phyloP scores from a whole-genome alignment of 2,888 invertebrate species.

The Apotomis betuletana region DNA sequence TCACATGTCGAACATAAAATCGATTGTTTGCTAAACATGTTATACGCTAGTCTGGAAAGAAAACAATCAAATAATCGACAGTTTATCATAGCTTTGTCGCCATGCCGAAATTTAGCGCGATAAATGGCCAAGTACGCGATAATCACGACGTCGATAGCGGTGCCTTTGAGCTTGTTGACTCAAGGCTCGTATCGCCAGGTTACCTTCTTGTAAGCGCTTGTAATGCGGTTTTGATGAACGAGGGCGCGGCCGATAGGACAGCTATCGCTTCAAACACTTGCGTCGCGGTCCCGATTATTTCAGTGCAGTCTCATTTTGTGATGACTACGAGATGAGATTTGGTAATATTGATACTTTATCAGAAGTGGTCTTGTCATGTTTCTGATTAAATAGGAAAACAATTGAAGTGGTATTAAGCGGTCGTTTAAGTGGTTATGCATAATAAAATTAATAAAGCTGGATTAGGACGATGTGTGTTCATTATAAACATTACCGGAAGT shows the following conservation, averaged over 20 bases:
- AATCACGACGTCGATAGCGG: slow-evolving; percentile 77
- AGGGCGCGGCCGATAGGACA: slow-evolving; percentile 68
- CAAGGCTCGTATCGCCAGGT: slow-evolving; percentile 65
- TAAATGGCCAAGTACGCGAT: slow-evolving; percentile 66
- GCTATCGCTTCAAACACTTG: slow-evolving; percentile 48
- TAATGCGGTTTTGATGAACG: slow-evolving; percentile 78
- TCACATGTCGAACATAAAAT: slow-evolving; percentile 57
- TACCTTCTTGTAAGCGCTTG: slow-evolving; percentile 72
- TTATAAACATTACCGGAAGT: background rate
- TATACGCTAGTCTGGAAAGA: slow-evolving; percentile 61
- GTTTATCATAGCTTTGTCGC: slow-evolving; percentile 79
- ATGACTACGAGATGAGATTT: slow-evolving; percentile 15
- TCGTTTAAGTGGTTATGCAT: background rate
- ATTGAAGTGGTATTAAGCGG: background rate
- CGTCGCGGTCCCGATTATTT: slow-evolving; percentile 12
- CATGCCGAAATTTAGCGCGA: slow-evolving; percentile 73
- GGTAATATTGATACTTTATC: background rate
- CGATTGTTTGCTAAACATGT: slow-evolving; percentile 70
- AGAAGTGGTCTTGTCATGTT: slow-evolving; percentile 2
- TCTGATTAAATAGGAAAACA: background rate
- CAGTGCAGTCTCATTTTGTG: slow-evolving; percentile 11
- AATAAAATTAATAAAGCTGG: no score
- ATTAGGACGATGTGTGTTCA: no score
- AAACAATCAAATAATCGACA: slow-evolving; percentile 74
- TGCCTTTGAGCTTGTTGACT: slow-evolving; percentile 74